Conservation (phyloP, 2,888 invertebrate genomes). For the Drosophila meridionalis region DNA sequence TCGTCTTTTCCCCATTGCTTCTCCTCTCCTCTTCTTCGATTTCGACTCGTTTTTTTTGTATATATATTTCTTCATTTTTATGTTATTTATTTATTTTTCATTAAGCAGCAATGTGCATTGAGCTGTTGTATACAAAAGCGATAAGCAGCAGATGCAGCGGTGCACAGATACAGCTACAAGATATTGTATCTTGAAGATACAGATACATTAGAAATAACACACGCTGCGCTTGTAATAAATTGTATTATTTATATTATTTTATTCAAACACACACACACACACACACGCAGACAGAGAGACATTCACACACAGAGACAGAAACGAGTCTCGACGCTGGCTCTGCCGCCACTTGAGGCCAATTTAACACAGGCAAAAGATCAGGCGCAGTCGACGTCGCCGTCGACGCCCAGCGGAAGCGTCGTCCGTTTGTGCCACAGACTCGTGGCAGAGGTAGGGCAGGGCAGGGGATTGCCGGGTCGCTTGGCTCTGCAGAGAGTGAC, state of each 20-base stretch:
- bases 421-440: constrained; percentile 46
- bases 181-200: constrained; percentile 19
- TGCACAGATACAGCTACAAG: constrained; percentile 16
- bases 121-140: constrained; percentile 51
- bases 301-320: background rate
- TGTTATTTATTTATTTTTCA: constrained; percentile 78
- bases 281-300: constrained; percentile 8
- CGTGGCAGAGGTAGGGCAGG: constrained; percentile 16
- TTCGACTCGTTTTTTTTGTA: constrained; percentile 24
- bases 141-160: constrained; percentile 51
- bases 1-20: constrained; percentile 20
- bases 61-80: constrained; percentile 74
- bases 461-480: constrained; percentile 12
- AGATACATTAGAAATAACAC: constrained; percentile 50
- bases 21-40: background rate
- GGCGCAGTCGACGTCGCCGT: constrained; percentile 37
- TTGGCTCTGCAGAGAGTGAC: constrained; percentile 65
- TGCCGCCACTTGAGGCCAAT: constrained; percentile 68
- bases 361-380: constrained; percentile 61
- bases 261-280: constrained; percentile 45
- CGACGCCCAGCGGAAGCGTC: constrained; percentile 72
- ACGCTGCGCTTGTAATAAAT: constrained; percentile 70
- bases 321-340: constrained; percentile 14
- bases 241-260: constrained; percentile 81
- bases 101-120: constrained; percentile 55